phyloP scores from a whole-genome alignment of 2,797 vertebrate species.

The Lagocephalus sceleratus region DNA sequence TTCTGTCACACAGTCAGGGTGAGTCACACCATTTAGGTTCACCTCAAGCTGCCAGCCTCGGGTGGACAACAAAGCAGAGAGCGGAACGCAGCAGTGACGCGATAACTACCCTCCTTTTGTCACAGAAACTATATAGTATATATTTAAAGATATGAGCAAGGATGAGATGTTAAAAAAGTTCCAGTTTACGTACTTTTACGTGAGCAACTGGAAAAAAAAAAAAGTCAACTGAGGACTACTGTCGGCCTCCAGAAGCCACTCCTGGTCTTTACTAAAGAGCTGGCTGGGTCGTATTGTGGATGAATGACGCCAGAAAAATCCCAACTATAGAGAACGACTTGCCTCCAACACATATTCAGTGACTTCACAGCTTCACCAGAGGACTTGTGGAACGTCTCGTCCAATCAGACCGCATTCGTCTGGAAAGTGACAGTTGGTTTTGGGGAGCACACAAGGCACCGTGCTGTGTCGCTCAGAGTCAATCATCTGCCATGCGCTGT shows the following conservation, averaged over 20 bases:
- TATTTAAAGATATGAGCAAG: not conserved
- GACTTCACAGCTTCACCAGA: conserved; percentile 36
- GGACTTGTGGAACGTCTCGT: conserved; percentile 34
- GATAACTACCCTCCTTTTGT: conserved; percentile 10
- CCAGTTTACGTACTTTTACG: no score
- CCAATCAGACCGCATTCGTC: conserved; percentile 34
- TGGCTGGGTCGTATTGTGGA: conserved; percentile 52
- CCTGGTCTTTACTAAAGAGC: conserved; percentile 39
- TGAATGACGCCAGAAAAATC: conserved; percentile 53
- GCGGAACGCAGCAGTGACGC: conserved; percentile 9
- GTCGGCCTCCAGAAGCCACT: conserved; percentile 24
- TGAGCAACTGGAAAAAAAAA: conserved; percentile 10
- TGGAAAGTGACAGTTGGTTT: conserved; percentile 9
- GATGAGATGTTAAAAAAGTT: no score
- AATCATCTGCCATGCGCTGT: conserved; percentile 38
- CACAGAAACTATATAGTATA: not conserved
- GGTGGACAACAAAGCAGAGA: conserved; percentile 24
- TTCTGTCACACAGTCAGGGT: conserved; percentile 37
- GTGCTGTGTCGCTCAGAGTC: conserved; percentile 46
- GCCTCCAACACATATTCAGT: conserved; percentile 30
- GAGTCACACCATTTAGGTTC: conserved; percentile 51
- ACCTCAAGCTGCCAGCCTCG: conserved; percentile 49
- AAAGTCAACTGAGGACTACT: conserved; percentile 11
- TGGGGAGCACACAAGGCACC: conserved; percentile 18
- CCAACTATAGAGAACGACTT: conserved; percentile 2